These are phyloP conservation scores for Phengaris arion DNA, from an alignment of 2,888 invertebrate species.

Conservation along the genomic window DNA sequence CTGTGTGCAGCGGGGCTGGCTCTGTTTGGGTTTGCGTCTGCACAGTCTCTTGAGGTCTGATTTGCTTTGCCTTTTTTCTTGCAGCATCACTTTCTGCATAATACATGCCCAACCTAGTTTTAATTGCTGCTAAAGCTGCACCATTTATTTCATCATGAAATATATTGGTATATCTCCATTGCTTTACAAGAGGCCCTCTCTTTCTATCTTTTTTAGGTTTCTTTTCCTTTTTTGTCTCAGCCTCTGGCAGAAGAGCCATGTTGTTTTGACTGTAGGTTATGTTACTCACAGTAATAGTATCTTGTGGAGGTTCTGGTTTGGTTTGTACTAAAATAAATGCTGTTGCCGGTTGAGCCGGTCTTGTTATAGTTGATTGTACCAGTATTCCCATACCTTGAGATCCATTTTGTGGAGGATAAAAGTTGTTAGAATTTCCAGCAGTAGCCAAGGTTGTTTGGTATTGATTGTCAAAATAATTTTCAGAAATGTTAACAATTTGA, in stretches of 20 bases:
- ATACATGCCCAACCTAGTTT: conserved; percentile 74
- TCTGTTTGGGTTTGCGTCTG: conserved; percentile 60
- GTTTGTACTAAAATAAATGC: conserved; percentile 71
- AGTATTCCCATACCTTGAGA: conserved; percentile 69
- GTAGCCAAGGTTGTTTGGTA: conserved; percentile 64
- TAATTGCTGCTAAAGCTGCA: conserved; percentile 74
- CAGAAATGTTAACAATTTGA: conserved; percentile 72
- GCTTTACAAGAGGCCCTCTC: conserved; percentile 73
- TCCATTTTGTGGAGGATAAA: conserved; percentile 69
- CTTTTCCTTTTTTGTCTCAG: conserved; percentile 49
- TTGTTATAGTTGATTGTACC: conserved; percentile 60
- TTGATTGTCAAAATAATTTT: conserved; percentile 75
- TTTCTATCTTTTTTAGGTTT: conserved; percentile 69
- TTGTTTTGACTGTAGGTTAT: conserved; percentile 50
- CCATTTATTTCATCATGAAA: conserved; percentile 79
- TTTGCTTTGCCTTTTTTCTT: conserved; percentile 69
- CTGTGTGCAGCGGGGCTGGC: conserved; percentile 41
- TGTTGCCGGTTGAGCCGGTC: conserved; percentile 59
- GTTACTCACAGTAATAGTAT: conserved; percentile 56
- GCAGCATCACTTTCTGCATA: conserved; percentile 75
- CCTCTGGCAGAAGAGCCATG: conserved; percentile 46
- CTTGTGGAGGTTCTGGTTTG: conserved; percentile 64
- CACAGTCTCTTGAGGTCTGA: conserved; percentile 56
- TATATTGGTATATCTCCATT: conserved; percentile 79
- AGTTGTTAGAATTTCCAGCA: conserved; percentile 60